Conservation (phyloP, 2,888 invertebrate genomes). For the Eueremaeus valkanovi region DNA sequence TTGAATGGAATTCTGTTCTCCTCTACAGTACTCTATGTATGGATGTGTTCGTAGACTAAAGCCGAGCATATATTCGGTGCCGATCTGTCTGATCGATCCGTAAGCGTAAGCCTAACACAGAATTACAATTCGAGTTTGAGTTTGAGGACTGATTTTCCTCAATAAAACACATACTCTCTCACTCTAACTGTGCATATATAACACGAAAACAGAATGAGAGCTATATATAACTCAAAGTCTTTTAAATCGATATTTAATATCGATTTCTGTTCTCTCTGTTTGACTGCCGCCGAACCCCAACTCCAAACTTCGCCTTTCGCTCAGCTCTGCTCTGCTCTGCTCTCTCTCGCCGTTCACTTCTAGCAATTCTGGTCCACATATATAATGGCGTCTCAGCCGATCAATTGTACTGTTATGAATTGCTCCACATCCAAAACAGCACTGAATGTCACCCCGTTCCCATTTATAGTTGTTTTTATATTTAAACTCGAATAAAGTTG, state of each 20-base stretch:
- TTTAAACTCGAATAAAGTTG: not conserved
- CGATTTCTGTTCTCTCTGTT: not conserved
- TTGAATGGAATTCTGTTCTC: not conserved
- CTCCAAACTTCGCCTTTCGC: no score
- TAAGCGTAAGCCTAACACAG: no score
- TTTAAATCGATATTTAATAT: no score
- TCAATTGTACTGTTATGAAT: constrained; percentile 4
- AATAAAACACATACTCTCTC: not conserved
- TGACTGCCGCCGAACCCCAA: no score
- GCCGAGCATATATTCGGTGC: not conserved
- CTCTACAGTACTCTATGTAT: not conserved
- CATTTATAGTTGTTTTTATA: constrained; percentile 13
- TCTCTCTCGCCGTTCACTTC: not conserved
- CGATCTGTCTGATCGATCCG: constrained; percentile 8
- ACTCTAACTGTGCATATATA: not conserved
- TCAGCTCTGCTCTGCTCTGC: not conserved
- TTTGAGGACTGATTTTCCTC: constrained; percentile 9
- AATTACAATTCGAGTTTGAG: not conserved
- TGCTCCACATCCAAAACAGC: not conserved
- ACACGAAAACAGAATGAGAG: not conserved
- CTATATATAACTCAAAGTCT: no score
- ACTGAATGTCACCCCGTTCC: not conserved
- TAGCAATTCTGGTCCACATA: not conserved
- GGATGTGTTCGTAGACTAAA: not conserved
- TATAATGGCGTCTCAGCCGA: constrained; percentile 12